Conservation (phyloP, 2,113 vertebrate species). For the Vicugna pacos region DNA sequence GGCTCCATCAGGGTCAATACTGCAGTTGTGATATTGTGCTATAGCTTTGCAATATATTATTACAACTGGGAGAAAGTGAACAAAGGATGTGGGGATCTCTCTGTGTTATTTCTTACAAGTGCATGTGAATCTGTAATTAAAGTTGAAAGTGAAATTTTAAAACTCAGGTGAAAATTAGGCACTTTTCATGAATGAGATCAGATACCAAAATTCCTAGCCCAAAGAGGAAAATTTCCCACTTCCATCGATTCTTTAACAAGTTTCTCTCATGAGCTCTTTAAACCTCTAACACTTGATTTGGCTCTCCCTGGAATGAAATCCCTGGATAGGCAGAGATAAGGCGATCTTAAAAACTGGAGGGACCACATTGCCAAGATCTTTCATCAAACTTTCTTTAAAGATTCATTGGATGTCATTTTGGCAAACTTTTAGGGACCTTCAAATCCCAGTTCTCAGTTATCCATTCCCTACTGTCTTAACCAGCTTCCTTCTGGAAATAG, state of each 20-base stretch:
- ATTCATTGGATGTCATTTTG: neutral
- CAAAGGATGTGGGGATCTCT: neutral
- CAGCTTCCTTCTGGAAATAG: neutral
- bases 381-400: neutral
- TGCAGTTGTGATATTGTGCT: neutral
- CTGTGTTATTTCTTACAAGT: neutral
- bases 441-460: neutral
- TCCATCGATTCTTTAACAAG: neutral
- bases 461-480: neutral
- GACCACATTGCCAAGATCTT: neutral
- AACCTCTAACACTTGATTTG: neutral
- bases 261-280: neutral
- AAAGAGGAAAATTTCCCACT: neutral
- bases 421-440: neutral
- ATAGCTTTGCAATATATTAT: neutral
- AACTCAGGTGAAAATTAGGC: neutral
- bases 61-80: neutral
- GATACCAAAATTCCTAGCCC: neutral
- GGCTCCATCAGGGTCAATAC: neutral
- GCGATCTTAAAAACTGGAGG: neutral
- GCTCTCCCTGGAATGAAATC: neutral
- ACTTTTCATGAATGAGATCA: neutral
- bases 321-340: neutral
- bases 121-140: neutral
- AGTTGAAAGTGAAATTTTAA: neutral